A percentile compares a stretch with the other conserved stretches of the same genome.
phyloP scores from a whole-genome alignment of 2,113 vertebrate species.

The Passer montanus region DNA sequence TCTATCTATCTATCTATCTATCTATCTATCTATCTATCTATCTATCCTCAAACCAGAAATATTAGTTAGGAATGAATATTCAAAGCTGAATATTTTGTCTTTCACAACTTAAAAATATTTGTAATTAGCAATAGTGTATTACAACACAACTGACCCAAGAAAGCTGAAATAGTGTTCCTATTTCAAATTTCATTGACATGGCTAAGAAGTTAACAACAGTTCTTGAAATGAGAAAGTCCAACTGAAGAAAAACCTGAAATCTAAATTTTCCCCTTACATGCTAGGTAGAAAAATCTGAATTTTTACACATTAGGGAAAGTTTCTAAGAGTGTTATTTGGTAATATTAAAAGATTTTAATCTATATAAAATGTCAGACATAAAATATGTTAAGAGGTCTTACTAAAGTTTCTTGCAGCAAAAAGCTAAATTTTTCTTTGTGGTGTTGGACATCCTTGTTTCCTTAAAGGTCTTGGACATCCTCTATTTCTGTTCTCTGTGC shows the following conservation, averaged over 20 bases:
- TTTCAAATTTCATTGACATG: neutral
- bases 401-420: neutral
- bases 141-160: neutral
- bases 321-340: neutral
- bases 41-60: neutral
- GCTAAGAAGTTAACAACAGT: neutral
- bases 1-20: too few species aligned
- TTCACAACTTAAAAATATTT: neutral
- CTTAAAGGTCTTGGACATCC: fast-evolving
- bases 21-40: neutral
- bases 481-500: neutral
- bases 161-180: neutral
- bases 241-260: neutral
- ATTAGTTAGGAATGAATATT: neutral
- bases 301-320: neutral
- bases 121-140: neutral
- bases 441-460: neutral
- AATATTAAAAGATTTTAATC: neutral
- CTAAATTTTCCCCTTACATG: neutral
- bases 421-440: neutral
- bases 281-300: neutral
- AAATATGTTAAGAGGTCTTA: neutral
- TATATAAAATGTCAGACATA: neutral
- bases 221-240: neutral
- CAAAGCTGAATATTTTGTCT: neutral